Evolutionary conservation across 2,888 invertebrate genomes (phyloP).

Genomic region (Blastobasis adustella): DNA sequence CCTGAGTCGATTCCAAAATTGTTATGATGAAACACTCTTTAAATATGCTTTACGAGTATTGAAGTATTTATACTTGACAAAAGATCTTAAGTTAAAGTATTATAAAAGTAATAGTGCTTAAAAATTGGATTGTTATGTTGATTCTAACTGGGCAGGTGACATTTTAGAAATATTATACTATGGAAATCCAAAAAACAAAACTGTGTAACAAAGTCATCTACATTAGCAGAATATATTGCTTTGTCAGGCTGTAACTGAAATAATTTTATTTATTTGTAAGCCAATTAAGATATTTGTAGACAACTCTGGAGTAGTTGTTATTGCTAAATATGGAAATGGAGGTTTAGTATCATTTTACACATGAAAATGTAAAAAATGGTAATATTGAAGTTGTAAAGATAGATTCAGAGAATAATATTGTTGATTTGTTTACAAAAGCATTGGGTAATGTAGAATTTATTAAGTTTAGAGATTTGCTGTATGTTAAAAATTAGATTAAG

Average conservation of each 20-base stretch:
- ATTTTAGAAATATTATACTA: slow-evolving; percentile 10
- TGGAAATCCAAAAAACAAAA: slow-evolving; percentile 34
- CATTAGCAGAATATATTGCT: slow-evolving; percentile 26
- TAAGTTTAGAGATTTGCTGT: too few species aligned
- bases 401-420: too few species aligned
- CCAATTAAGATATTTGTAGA: slow-evolving; percentile 25
- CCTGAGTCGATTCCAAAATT: slow-evolving; percentile 19
- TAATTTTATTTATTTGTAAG: slow-evolving; percentile 15
- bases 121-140: slow-evolving; percentile 23
- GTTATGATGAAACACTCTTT: slow-evolving; percentile 9
- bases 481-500: too few species aligned
- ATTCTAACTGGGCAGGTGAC: slow-evolving; percentile 4
- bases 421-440: too few species aligned
- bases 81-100: slow-evolving; percentile 15
- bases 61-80: slow-evolving; percentile 19
- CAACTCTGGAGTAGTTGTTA: slow-evolving; percentile 20
- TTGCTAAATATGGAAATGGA: slow-evolving; percentile 11
- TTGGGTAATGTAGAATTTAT: too few species aligned
- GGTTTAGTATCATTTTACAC: slow-evolving; percentile 1
- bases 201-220: slow-evolving; percentile 23
- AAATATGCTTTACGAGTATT: slow-evolving; percentile 15
- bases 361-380: background rate
- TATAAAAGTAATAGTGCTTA: slow-evolving; percentile 16
- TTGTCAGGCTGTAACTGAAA: slow-evolving; percentile 21
- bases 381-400: background rate